These are phyloP conservation scores for Pseudachorutes palmiensis DNA, from an alignment of 1,140 invertebrate genomes.

Conservation along the genomic window DNA sequence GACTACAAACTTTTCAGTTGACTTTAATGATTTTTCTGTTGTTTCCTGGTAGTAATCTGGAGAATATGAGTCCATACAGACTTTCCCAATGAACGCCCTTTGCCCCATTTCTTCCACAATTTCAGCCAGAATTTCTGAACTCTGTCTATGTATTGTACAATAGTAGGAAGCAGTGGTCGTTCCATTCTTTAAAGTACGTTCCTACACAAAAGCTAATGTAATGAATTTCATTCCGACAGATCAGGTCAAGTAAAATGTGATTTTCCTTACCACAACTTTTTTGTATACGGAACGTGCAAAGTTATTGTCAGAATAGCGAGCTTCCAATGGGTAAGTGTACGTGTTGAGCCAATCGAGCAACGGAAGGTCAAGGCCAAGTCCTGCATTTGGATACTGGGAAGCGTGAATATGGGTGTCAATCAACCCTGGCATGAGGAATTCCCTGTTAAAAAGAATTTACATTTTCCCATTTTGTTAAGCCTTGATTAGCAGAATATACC, in stretches of 20 bases:
- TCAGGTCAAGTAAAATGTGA: not conserved
- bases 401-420: conserved; percentile 84
- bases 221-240: not conserved
- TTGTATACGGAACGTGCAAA: conserved; percentile 65
- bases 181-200: conserved; percentile 61
- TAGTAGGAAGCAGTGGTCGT: conserved; percentile 85
- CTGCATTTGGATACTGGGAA: conserved; percentile 73
- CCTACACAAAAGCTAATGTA: conserved; percentile 46
- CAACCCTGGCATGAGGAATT: conserved; percentile 77
- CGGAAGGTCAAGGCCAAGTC: conserved; percentile 66
- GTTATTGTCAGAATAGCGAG: conserved; percentile 56
- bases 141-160: conserved; percentile 66
- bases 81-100: conserved; percentile 78
- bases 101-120: conserved; percentile 59
- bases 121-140: conserved; percentile 61
- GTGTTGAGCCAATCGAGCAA: conserved; percentile 73
- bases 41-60: conserved; percentile 55
- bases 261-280: conserved; percentile 62
- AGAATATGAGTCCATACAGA: conserved; percentile 66
- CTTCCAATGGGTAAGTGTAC: conserved; percentile 78
- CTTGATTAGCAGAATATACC: no score
- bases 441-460: no score
- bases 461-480: no score
- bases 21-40: conserved; percentile 47
- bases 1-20: conserved; percentile 59